phyloP scores from a whole-genome alignment of 2,888 invertebrate species.

The Hololepta plana region DNA sequence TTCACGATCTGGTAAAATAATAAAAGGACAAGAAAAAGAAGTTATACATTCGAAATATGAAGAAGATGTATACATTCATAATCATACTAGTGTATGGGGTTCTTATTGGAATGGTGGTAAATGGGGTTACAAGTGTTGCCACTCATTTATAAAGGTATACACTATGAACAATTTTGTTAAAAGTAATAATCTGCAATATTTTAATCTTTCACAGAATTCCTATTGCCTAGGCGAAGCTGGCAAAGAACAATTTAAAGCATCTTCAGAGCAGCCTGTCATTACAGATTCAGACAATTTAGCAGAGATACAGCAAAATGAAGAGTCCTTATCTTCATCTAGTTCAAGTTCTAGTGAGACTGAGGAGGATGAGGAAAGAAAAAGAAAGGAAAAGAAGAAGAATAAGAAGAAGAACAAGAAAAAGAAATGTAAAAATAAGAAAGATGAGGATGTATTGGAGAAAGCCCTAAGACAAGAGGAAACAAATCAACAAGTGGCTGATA shows the following conservation, averaged over 20 bases:
- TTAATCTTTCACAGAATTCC: constrained; percentile 39
- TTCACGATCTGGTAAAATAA: constrained; percentile 77
- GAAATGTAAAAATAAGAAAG: constrained; percentile 19
- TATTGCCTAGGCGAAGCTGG: constrained; percentile 74
- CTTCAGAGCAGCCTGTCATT: no score
- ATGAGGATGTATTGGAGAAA: constrained; percentile 38
- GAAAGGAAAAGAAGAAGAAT: constrained; percentile 29
- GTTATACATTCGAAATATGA: constrained; percentile 76
- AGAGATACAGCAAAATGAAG: constrained; percentile 9
- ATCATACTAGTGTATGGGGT: constrained; percentile 92
- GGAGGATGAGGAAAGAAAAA: constrained; percentile 13
- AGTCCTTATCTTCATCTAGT: constrained; percentile 7
- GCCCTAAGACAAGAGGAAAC: constrained; percentile 48
- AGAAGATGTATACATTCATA: constrained; percentile 82
- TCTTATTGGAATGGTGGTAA: constrained; percentile 83
- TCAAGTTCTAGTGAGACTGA: constrained; percentile 9
- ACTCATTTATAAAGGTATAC: constrained; percentile 62
- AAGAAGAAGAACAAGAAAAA: constrained; percentile 26
- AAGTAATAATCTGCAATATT: background rate
- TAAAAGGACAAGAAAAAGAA: constrained; percentile 75
- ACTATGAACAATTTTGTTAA: constrained; percentile 1
- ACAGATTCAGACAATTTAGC: no score
- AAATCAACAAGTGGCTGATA: constrained; percentile 39
- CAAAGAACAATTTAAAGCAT: no score
- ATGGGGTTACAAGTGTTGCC: constrained; percentile 97